Evolutionary conservation across 1,140 invertebrate genomes (phyloP), one percentile per base, ranked within the genome.

Genomic region (Pissodes strobi): DNA sequence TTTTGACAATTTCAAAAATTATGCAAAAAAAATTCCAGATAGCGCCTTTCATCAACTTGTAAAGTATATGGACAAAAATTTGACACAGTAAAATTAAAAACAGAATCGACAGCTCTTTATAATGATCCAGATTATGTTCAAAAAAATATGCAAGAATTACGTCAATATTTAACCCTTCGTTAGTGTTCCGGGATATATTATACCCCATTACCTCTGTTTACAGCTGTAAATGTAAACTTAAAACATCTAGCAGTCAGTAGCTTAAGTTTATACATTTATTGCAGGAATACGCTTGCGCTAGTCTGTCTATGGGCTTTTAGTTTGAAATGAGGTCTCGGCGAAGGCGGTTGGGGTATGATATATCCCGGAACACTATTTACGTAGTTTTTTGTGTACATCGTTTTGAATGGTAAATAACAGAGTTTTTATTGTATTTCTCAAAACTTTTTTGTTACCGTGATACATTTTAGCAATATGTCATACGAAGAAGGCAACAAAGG

Each of bases 301-400:
- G 30, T n/a, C 9, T 57, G 53, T 41, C 17, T 57, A 17, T 57
- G 53, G 17, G n/a, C n/a, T n/a, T n/a, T n/a, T n/a, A n/a, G n/a
- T n/a, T n/a, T n/a, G n/a, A n/a, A n/a, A n/a, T n/a, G 17, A 3
- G 3, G 12, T 15, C 18, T 34, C 30, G 30, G n/a, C 30, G n/a
- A 34, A 34, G 30, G 30, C 30, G 15, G 18, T 52, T 52, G 19
- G 46, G 34, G 34, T 18, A 56, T 27, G 30, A 10, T 21, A 21
- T 56, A 56, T 34, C 53, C 53, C 53, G 34, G 34, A 56, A 56
- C 53, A 41, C 53, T 39, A 39, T 56, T n/a, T n/a, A n/a, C n/a
- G n/a, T n/a, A n/a, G n/a, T n/a, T n/a, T n/a, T n/a, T n/a, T n/a
- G n/a, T n/a, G n/a, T n/a, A n/a, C n/a, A n/a, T n/a, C n/a, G n/a